These are phyloP conservation scores for Argya squamiceps DNA, from an alignment of 2,797 vertebrate genomes.

Conservation along the genomic window DNA sequence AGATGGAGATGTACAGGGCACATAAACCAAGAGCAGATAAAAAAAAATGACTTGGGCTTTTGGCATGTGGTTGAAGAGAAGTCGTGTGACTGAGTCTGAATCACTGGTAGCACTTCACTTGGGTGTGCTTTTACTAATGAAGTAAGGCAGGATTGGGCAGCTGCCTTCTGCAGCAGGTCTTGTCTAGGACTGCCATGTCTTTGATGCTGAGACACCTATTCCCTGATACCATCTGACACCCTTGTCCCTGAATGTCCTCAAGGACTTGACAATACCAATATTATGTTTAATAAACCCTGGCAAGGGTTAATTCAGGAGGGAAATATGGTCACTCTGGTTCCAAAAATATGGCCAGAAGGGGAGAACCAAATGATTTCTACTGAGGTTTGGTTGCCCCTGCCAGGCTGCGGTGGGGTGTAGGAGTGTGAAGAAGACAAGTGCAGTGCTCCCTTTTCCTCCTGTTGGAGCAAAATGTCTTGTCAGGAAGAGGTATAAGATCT, in stretches of 20 bases:
- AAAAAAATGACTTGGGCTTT: background rate
- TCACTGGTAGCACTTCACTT: background rate
- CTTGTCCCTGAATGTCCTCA: background rate
- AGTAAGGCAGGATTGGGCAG: background rate
- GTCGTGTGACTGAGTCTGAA: background rate
- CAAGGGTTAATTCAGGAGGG: background rate
- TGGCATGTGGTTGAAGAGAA: background rate
- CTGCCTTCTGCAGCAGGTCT: background rate
- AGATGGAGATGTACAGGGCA: background rate
- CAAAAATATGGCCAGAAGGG: background rate
- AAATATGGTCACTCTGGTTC: background rate
- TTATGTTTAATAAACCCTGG: accelerated
- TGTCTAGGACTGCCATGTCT: background rate
- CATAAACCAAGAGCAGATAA: background rate
- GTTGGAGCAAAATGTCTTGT: background rate
- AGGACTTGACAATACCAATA: background rate
- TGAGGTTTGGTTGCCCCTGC: background rate
- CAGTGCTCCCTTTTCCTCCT: background rate
- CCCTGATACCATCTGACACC: background rate
- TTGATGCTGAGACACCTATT: background rate
- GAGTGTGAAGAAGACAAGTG: background rate
- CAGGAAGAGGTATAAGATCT: background rate
- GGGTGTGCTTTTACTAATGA: background rate
- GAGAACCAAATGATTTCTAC: background rate
- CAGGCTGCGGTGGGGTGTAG: accelerated